A percentile compares a stretch with the other conserved stretches of the same genome.
phyloP scores from a whole-genome alignment of 2,888 invertebrate species.

The Drosophila trichaetosa region DNA sequence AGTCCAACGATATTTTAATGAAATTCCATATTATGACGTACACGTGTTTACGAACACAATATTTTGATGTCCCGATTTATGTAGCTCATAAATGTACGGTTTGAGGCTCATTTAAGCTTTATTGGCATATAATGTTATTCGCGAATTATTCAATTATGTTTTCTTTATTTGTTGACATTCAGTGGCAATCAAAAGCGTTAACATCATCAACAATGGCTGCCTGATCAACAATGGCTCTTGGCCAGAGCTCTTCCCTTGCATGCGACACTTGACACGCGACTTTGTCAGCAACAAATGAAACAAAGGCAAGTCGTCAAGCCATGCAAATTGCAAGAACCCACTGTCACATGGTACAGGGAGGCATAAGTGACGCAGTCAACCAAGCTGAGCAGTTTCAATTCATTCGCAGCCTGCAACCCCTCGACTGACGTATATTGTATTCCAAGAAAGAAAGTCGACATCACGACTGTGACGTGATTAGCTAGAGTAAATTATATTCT shows the following conservation, averaged over 20 bases:
- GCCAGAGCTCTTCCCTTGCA: conserved; percentile 17
- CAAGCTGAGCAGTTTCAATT: conserved; percentile 24
- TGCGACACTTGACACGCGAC: conserved; percentile 73
- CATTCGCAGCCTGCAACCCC: not conserved
- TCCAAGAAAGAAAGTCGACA: conserved; percentile 16
- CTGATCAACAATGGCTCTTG: conserved; percentile 27
- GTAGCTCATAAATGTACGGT: conserved; percentile 14
- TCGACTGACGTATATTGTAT: conserved; percentile 3
- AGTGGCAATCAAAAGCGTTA: conserved; percentile 58
- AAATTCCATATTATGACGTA: not conserved
- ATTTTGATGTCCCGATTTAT: conserved; percentile 16
- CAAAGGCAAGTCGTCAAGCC: conserved; percentile 18
- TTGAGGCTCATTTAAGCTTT: conserved; percentile 25
- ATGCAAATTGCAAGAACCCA: conserved; percentile 4
- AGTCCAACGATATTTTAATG: conserved; percentile 3
- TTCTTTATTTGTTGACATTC: conserved; percentile 45
- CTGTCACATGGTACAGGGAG: not conserved
- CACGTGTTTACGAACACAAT: not conserved
- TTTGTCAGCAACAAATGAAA: conserved; percentile 44
- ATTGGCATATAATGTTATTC: conserved; percentile 10
- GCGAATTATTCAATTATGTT: conserved; percentile 12
- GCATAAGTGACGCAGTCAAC: conserved; percentile 2
- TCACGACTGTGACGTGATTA: not conserved
- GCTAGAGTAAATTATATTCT: no score
- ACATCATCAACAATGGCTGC: conserved; percentile 29